phyloP scores from a whole-genome alignment of 2,797 vertebrate species.

The Ammospiza maritima region DNA sequence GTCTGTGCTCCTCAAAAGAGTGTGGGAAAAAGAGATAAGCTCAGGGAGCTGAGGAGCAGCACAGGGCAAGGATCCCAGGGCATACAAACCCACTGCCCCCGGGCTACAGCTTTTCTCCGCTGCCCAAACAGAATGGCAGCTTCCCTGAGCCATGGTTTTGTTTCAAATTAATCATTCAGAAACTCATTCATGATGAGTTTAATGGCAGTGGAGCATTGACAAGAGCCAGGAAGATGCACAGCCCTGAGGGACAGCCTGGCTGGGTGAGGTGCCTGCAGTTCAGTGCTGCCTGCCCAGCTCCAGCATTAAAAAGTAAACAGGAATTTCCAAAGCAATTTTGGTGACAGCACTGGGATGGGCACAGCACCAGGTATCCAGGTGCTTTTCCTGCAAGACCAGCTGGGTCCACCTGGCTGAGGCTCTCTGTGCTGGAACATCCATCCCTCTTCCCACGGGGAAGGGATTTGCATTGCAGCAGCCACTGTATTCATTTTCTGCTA shows the following conservation, averaged over 20 bases:
- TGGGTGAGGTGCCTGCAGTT: background rate
- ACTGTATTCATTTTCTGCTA: background rate
- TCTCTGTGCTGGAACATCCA: background rate
- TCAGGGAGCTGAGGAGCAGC: background rate
- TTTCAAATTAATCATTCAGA: background rate
- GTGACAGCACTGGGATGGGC: background rate
- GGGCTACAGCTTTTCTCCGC: background rate
- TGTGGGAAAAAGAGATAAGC: rapidly evolving
- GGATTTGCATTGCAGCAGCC: background rate
- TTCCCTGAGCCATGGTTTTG: background rate
- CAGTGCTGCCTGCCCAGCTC: background rate
- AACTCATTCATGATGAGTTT: background rate
- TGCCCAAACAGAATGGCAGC: background rate
- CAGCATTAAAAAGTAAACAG: background rate
- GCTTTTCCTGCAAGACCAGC: background rate
- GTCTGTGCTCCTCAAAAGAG: background rate
- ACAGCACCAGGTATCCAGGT: background rate
- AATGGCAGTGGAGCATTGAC: background rate
- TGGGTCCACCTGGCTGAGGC: background rate
- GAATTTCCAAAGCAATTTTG: background rate
- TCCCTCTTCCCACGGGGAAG: background rate
- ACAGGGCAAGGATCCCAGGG: background rate
- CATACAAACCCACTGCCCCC: rapidly evolving
- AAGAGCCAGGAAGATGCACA: background rate
- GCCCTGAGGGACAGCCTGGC: background rate